A percentile compares a stretch with the other conserved stretches of the same genome.
Evolutionary conservation across 2,888 invertebrate genomes (phyloP).

Genomic region (Philonicus albiceps): DNA sequence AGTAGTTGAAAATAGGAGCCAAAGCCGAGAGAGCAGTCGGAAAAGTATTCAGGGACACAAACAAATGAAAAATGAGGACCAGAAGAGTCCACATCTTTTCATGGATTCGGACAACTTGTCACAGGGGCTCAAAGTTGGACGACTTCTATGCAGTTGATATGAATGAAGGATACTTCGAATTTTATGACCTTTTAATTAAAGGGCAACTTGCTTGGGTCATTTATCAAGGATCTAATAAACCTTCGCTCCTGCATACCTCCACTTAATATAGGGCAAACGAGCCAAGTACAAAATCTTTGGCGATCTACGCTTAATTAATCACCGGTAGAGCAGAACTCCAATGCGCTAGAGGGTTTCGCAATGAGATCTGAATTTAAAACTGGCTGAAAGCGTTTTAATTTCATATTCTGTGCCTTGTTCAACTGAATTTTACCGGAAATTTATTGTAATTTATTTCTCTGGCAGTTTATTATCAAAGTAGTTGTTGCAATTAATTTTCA

Average conservation of each 20-base stretch:
- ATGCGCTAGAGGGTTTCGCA: neutral
- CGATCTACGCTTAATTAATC: neutral
- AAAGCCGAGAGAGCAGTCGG: neutral
- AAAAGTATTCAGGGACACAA: neutral
- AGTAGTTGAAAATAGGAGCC: neutral
- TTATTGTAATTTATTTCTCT: neutral
- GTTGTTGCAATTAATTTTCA: neutral
- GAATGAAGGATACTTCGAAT: neutral
- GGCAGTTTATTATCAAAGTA: neutral
- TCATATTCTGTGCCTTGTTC: neutral
- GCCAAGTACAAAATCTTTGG: neutral
- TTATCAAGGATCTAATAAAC: neutral
- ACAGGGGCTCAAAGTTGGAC: neutral
- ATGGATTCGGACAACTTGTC: neutral
- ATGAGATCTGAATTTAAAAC: neutral
- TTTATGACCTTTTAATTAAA: conserved; percentile 23
- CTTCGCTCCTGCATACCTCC: neutral
- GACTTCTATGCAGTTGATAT: neutral
- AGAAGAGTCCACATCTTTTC: neutral
- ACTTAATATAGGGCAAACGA: neutral
- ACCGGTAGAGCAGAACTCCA: neutral
- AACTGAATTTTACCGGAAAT: neutral
- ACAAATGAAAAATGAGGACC: conserved; percentile 28
- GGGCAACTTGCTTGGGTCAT: neutral
- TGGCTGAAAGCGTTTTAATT: neutral